Conservation (phyloP, 2,113 vertebrate species). For the Gambusia affinis region DNA sequence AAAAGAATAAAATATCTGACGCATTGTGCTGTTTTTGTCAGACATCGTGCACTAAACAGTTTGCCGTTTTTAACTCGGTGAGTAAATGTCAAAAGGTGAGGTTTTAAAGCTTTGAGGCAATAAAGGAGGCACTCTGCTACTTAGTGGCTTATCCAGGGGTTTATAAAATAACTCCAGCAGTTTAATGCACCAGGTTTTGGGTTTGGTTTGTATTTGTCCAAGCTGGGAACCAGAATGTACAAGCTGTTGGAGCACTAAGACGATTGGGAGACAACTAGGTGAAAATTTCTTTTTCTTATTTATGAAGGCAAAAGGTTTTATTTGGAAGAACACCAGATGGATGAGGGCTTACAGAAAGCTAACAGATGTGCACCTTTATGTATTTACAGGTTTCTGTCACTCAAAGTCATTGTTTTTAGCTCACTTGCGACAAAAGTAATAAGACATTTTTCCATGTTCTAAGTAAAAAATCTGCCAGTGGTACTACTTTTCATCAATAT, state of each 20-base stretch:
- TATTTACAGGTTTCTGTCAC: background rate
- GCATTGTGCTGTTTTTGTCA: background rate
- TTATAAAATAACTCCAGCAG: background rate
- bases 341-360: too few relatives aligned
- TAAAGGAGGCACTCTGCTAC: constrained; percentile 1
- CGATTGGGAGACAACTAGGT: too few relatives aligned
- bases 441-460: too few relatives aligned
- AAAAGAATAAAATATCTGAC: background rate
- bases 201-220: constrained; percentile 44
- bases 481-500: too few relatives aligned
- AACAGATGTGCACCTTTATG: too few relatives aligned
- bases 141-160: constrained; percentile 14
- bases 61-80: background rate
- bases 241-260: background rate
- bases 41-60: background rate
- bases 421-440: too few relatives aligned
- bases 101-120: background rate
- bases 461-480: too few relatives aligned
- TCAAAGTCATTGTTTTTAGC: too few relatives aligned
- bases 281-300: too few relatives aligned
- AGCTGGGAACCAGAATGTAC: constrained; percentile 19
- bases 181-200: constrained; percentile 34
- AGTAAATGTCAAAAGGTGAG: background rate
- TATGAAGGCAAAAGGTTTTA: too few relatives aligned
- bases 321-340: too few relatives aligned